A percentile compares a stretch with the other conserved stretches of the same genome.
Evolutionary conservation across 2,888 invertebrate genomes (phyloP).

Genomic region (Lepidochrysops patricia): DNA sequence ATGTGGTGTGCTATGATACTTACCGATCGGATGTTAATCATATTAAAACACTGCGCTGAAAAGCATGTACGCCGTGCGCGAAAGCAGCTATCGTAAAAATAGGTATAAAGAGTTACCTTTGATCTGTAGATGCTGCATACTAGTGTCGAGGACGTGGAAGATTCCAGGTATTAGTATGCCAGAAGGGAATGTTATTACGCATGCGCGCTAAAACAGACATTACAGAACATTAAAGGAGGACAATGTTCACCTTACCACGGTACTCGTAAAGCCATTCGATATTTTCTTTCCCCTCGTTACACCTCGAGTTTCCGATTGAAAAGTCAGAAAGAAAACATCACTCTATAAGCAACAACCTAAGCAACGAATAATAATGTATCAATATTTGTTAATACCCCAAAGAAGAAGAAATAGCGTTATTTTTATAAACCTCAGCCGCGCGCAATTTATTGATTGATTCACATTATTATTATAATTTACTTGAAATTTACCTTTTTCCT

Average conservation of each 20-base stretch:
- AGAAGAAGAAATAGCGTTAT: constrained; percentile 60
- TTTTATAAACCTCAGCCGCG: constrained; percentile 48
- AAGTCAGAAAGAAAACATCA: constrained; percentile 38
- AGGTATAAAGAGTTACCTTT: constrained; percentile 45
- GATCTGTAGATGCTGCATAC: constrained; percentile 40
- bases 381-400: constrained; percentile 35
- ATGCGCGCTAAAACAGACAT: constrained; percentile 73
- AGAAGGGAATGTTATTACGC: constrained; percentile 75
- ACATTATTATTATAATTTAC: constrained; percentile 41
- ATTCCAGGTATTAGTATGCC: constrained; percentile 71
- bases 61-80: constrained; percentile 38
- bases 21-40: constrained; percentile 32
- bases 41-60: constrained; percentile 18
- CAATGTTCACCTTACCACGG: constrained; percentile 18
- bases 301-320: constrained; percentile 12
- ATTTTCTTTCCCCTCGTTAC: constrained; percentile 16
- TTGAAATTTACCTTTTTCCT: constrained; percentile 70
- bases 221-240: constrained; percentile 61
- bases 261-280: constrained; percentile 20
- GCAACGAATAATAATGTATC: constrained; percentile 24
- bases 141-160: constrained; percentile 54
- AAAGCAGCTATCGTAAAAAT: constrained; percentile 29
- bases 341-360: constrained; percentile 33
- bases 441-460: constrained; percentile 37
- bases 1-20: constrained; percentile 34